These are phyloP conservation scores for Cyanoderma ruficeps DNA, from an alignment of 2,113 vertebrate genomes.

Conservation along the genomic window DNA sequence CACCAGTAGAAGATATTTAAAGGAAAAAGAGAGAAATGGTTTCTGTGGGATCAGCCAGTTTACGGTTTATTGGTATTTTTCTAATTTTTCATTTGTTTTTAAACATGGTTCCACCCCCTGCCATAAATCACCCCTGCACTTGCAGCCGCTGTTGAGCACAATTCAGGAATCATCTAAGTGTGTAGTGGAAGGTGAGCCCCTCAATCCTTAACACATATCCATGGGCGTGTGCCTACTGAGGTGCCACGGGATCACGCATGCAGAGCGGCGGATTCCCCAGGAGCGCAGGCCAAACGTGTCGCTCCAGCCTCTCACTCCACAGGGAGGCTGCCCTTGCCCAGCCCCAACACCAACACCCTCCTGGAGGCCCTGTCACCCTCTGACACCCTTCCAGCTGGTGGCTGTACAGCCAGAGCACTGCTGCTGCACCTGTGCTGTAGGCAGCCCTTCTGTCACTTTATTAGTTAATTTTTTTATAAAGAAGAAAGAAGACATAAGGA, in stretches of 20 bases:
- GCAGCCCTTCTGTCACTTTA: background rate
- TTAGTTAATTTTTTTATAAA: background rate
- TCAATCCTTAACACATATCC: background rate
- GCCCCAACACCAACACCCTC: background rate
- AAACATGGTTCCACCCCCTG: background rate
- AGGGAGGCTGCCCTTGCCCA: background rate
- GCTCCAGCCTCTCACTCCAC: background rate
- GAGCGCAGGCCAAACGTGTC: background rate
- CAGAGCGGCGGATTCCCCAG: background rate
- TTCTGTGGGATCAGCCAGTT: background rate
- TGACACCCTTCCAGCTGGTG: background rate
- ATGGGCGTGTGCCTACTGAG: background rate
- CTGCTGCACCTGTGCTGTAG: background rate
- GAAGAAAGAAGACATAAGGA: background rate
- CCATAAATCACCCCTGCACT: background rate
- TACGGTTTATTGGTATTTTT: conserved; percentile 38
- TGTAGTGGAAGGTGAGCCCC: background rate
- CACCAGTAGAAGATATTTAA: background rate
- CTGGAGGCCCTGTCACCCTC: background rate
- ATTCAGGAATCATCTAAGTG: background rate
- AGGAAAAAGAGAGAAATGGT: background rate
- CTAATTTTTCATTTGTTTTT: background rate
- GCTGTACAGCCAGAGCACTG: background rate
- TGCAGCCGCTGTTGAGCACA: background rate
- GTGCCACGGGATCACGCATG: background rate